These are phyloP conservation scores for Reticulitermes lucifugus DNA, from an alignment of 2,888 invertebrate species.

Conservation along the genomic window DNA sequence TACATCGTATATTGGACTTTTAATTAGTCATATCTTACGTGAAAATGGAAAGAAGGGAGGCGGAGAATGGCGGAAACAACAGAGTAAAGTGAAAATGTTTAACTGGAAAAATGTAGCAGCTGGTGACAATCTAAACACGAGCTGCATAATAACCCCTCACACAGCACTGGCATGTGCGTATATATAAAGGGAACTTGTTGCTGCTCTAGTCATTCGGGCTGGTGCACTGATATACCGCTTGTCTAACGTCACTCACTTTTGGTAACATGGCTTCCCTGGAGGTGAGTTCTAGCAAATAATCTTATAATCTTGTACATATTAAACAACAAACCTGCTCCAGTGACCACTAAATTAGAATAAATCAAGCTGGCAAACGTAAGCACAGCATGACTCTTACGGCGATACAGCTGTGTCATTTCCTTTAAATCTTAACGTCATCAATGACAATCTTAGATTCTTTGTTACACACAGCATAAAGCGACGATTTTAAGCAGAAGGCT, in stretches of 20 bases:
- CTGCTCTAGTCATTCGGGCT: neutral
- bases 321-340: too few species aligned
- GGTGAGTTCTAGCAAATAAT: neutral
- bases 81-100: conserved; percentile 7
- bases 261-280: conserved; percentile 1
- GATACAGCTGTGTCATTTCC: too few species aligned
- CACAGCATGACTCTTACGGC: too few species aligned
- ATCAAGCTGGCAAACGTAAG: too few species aligned
- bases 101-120: neutral
- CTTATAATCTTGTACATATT: too few species aligned
- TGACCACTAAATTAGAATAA: too few species aligned
- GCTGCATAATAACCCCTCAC: neutral
- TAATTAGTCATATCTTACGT: conserved; percentile 26
- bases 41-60: conserved; percentile 9
- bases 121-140: conserved; percentile 13
- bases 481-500: too few species aligned
- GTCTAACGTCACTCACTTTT: neutral
- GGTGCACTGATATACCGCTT: neutral
- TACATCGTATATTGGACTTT: neutral
- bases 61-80: conserved; percentile 27
- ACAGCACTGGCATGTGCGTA: neutral
- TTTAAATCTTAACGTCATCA: too few species aligned
- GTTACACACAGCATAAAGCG: too few species aligned
- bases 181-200: conserved; percentile 8
- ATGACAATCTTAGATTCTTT: too few species aligned